A percentile compares a stretch with the other conserved stretches of the same genome.
Conservation (phyloP, 92 coral and sea anemone genomes). For the Epizoanthus scotinus region DNA sequence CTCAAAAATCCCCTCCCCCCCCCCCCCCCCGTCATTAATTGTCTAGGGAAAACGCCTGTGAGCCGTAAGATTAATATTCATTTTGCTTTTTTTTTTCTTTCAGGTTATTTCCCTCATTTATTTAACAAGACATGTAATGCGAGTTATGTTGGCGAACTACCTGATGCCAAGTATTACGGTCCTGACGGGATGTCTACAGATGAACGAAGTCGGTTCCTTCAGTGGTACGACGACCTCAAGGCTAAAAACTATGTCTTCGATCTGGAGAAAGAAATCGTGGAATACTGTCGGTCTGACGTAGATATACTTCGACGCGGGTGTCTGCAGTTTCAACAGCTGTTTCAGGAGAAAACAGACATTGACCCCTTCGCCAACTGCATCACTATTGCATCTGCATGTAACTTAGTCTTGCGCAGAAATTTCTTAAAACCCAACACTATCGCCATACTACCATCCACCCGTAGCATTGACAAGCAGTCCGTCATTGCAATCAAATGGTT, state of each 20-base stretch:
- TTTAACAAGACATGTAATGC: slow-evolving; percentile 38
- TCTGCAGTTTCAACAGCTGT: slow-evolving; percentile 38
- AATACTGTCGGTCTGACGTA: slow-evolving; percentile 25
- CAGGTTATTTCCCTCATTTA: slow-evolving; percentile 50
- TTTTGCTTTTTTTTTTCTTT: neutral
- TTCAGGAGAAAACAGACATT: slow-evolving; percentile 7
- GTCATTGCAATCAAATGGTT: slow-evolving; percentile 50
- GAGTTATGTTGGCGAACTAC: too few relatives aligned
- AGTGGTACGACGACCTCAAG: too few relatives aligned
- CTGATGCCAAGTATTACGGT: too few relatives aligned
- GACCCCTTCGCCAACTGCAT: slow-evolving; percentile 50
- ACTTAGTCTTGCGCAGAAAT: slow-evolving; percentile 15
- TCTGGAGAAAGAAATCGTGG: too few relatives aligned
- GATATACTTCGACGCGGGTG: slow-evolving; percentile 38
- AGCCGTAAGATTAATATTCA: too few relatives aligned
- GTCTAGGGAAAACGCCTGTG: too few relatives aligned
- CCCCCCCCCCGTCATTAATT: too few relatives aligned
- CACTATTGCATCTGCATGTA: slow-evolving; percentile 58
- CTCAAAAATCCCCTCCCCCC: too few relatives aligned
- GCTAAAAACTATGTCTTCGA: too few relatives aligned
- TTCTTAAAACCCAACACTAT: slow-evolving; percentile 43
- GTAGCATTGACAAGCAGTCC: slow-evolving; percentile 41
- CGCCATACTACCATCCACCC: slow-evolving; percentile 52
- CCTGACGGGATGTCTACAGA: too few relatives aligned
- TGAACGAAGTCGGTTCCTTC: too few relatives aligned